Base-by-base conservation (phyloP, 2,888 invertebrate genomes). In the Aphidius colemani region DNA sequence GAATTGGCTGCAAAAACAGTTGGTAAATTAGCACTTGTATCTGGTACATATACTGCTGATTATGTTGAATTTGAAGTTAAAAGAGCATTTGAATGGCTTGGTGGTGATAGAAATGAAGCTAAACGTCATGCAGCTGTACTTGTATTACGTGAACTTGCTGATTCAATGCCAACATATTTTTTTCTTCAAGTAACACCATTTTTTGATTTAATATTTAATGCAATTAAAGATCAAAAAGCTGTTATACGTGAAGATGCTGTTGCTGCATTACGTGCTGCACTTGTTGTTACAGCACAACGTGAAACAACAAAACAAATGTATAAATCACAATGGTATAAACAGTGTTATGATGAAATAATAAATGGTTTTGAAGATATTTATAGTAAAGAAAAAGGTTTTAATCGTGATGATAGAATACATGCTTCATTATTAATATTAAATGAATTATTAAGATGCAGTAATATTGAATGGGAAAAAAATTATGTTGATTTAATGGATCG, bases 61-160 rank as follows among this genome's bases (percentile, higher is more conserved):
- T 96, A 97, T 80, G 96, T 98, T n/a, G 97, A 98, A 76, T 96
- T 96, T 85, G 97, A 98, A 84, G 95, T 98, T 2, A 96, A 96
- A 81, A 87, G 94, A 76, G 95, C 98, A 1, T 93, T 96, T 80
- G 98, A 98, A 81, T 97, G 96, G 96, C 85, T 98, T 6, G 90
- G 92, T 40, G 93, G 92, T 59, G 96, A 95, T 75, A 86, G 95
- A 71, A 90, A 95, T 81, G 97, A 98, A 85, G 92, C 94, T 3
- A 91, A 95, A 78, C 87, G 96, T 57, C 94, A 95, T 82, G 95
- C 96, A 9, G 96, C 96, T 9, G 96, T 97, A 3, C 85, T 98
- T 56, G 90, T 98, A 11, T 84, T 98, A 9, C 90, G 95, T 74
- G 98, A 99, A 84, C 84, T 99, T 56, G 98, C 98, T 4, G 90